Evolutionary conservation across 2,113 vertebrate species (phyloP).

Genomic region (Ranitomeya imitator): DNA sequence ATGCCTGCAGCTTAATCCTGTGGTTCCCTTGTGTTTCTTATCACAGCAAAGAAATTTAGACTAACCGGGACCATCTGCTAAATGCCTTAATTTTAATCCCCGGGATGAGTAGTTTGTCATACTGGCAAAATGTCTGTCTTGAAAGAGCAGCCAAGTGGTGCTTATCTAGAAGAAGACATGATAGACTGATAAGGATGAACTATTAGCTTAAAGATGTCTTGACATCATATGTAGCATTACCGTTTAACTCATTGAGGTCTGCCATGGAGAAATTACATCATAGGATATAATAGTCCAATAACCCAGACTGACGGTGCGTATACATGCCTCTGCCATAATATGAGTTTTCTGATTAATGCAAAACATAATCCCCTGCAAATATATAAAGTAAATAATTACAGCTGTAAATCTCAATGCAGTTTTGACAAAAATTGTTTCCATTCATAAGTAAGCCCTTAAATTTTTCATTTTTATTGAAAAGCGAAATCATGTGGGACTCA

Average conservation of each 20-base stretch:
- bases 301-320: background rate
- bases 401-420: conserved; percentile 58
- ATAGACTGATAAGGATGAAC: conserved; percentile 35
- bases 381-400: conserved; percentile 32
- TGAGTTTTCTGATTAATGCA: conserved; percentile 25
- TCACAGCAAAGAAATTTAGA: conserved; percentile 50
- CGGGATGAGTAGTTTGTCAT: conserved; percentile 45
- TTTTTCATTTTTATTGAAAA: conserved; percentile 69
- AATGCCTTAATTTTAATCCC: conserved; percentile 46
- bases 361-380: conserved; percentile 37
- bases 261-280: background rate
- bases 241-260: background rate
- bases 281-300: background rate
- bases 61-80: conserved; percentile 58
- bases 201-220: conserved; percentile 26
- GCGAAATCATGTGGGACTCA: conserved; percentile 68
- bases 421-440: conserved; percentile 72
- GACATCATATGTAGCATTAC: background rate
- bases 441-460: conserved; percentile 70
- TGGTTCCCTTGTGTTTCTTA: conserved; percentile 49
- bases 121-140: conserved; percentile 48
- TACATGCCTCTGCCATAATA: background rate
- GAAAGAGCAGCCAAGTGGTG: conserved; percentile 30
- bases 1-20: conserved; percentile 32
- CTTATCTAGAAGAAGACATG: conserved; percentile 28